These are phyloP conservation scores for Sycophila sp. DNA, from an alignment of 1,140 invertebrate species.

Conservation along the genomic window DNA sequence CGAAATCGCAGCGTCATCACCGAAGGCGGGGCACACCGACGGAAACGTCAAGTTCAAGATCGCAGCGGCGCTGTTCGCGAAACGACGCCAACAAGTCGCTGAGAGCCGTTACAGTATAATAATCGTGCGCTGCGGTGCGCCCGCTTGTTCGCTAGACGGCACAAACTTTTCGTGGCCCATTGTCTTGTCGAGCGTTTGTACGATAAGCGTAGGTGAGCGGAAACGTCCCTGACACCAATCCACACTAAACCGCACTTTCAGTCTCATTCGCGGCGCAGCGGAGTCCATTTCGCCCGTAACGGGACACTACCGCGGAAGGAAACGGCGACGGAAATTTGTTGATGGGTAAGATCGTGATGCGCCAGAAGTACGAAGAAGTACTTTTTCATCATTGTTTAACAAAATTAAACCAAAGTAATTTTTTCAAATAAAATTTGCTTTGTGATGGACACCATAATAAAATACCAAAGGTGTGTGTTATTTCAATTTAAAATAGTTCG, in stretches of 20 bases:
- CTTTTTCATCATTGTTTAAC: too few relatives aligned
- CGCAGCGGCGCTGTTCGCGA: not conserved
- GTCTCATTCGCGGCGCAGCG: constrained; percentile 21
- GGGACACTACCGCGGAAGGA: too few relatives aligned
- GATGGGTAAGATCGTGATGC: too few relatives aligned
- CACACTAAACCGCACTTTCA: constrained; percentile 40
- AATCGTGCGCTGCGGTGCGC: not conserved
- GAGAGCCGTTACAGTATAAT: not conserved
- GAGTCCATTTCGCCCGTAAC: too few relatives aligned
- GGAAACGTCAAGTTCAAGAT: not conserved
- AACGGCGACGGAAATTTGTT: too few relatives aligned
- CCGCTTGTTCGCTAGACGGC: not conserved
- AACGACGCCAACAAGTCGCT: not conserved
- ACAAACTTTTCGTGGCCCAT: not conserved
- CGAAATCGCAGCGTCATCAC: not conserved
- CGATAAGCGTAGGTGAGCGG: not conserved
- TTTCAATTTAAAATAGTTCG: too few relatives aligned
- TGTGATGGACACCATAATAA: too few relatives aligned
- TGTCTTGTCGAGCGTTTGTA: not conserved
- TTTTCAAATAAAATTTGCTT: too few relatives aligned
- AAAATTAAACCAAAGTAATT: too few relatives aligned
- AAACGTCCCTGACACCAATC: constrained; percentile 41
- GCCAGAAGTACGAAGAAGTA: too few relatives aligned
- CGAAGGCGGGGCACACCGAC: too few relatives aligned
- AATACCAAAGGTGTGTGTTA: too few relatives aligned